Percentiles rank a stretch among this genome's conserved stretches.
Conservation (phyloP, 2,113 vertebrate species). For the Carlito syrichta region DNA sequence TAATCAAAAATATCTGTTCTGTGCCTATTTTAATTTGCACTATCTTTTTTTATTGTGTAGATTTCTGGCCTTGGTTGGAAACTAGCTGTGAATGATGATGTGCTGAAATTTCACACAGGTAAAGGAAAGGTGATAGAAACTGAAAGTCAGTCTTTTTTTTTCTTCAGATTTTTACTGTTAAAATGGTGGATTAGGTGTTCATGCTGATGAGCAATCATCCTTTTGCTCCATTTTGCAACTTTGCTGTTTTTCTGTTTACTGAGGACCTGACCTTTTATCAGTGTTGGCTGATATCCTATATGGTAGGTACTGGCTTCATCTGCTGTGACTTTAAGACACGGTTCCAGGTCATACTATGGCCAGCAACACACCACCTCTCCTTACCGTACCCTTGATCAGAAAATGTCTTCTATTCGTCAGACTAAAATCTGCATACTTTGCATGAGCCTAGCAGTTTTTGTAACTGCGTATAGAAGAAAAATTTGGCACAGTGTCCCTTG, state of each 20-base stretch:
- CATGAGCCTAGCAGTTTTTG: neutral
- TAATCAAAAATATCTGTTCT: neutral
- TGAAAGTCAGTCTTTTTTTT: neutral
- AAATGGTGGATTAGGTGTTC: neutral
- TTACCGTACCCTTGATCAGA: neutral
- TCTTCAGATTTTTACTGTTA: neutral
- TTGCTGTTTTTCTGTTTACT: neutral
- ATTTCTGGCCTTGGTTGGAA: neutral
- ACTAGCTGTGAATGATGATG: neutral
- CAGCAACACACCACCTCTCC: neutral
- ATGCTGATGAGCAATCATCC: neutral
- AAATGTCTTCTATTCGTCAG: neutral
- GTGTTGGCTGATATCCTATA: neutral
- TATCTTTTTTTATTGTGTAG: neutral
- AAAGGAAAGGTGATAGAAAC: neutral
- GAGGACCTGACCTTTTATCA: neutral
- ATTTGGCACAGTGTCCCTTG: neutral
- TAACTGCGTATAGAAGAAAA: neutral
- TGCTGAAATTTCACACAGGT: slow-evolving; percentile 21
- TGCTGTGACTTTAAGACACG: neutral
- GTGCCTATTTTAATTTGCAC: neutral
- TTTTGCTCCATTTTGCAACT: neutral
- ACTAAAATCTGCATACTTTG: neutral
- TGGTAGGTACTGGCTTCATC: neutral
- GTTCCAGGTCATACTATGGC: too few relatives aligned